Conservation (phyloP, 92 coral and sea anemone species). For the Parazoanthus darwini region DNA sequence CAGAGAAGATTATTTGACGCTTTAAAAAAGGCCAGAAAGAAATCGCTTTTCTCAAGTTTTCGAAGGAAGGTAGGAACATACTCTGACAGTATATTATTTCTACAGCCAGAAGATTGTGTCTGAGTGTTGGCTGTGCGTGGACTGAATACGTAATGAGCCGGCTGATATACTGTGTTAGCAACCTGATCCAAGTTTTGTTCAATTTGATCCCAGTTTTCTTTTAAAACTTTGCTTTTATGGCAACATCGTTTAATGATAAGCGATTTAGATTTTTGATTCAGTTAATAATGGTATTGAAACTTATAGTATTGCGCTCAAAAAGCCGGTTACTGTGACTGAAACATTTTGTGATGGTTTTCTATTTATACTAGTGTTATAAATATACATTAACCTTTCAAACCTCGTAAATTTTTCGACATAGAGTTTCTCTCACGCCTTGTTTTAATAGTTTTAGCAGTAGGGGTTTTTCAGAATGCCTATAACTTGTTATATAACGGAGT, state of each 20-base stretch:
- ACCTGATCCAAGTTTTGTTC: not conserved
- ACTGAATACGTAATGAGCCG: not conserved
- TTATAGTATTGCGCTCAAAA: not conserved
- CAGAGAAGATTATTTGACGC: slow-evolving; percentile 90
- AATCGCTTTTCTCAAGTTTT: slow-evolving; percentile 72
- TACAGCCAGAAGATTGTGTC: not conserved
- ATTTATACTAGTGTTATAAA: no score
- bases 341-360: not conserved
- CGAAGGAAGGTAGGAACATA: slow-evolving; percentile 77
- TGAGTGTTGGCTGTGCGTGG: not conserved
- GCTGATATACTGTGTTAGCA: not conserved
- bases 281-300: not conserved
- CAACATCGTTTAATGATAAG: not conserved
- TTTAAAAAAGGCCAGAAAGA: slow-evolving; percentile 81
- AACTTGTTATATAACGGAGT: not conserved
- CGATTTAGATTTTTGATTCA: not conserved
- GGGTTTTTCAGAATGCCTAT: not conserved
- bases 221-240: not conserved
- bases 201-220: not conserved
- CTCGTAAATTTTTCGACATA: not conserved
- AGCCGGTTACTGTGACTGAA: slow-evolving; percentile 14
- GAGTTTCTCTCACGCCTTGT: not conserved
- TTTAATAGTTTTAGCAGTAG: not conserved
- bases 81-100: not conserved
- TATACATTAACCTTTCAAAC: not conserved